Percentiles rank a stretch among this genome's conserved stretches.
Evolutionary conservation across 2,888 invertebrate genomes (phyloP).

Genomic region (Lasioglossum malachurum): DNA sequence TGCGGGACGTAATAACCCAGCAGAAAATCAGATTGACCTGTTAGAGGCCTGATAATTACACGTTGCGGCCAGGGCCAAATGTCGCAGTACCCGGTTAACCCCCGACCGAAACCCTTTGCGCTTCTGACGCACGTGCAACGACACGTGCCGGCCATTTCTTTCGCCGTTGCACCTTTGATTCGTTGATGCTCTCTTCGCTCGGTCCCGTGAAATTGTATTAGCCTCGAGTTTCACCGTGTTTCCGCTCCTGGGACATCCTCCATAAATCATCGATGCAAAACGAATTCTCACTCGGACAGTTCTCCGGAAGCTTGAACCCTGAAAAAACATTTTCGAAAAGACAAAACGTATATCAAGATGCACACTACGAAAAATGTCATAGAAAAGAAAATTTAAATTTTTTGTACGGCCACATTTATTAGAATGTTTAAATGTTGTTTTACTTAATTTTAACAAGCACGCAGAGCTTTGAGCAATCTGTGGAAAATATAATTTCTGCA

Average conservation of each 20-base stretch:
- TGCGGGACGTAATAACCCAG: constrained; percentile 45
- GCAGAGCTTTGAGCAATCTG: no score
- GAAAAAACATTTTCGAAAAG: neutral
- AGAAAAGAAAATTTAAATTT: no score
- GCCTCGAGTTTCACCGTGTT: neutral
- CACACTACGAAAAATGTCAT: no score
- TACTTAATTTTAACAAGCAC: no score
- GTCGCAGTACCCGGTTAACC: constrained; percentile 80
- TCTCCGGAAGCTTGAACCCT: no score
- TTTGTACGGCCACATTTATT: no score
- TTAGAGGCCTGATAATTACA: constrained; percentile 75
- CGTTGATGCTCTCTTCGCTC: constrained; percentile 46
- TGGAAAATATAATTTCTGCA: neutral
- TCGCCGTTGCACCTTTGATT: constrained; percentile 63
- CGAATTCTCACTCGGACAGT: neutral
- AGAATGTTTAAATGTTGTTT: no score
- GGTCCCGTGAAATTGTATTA: neutral
- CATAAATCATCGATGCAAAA: neutral
- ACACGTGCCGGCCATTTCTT: constrained; percentile 77
- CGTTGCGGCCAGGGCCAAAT: constrained; percentile 78
- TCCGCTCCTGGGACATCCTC: neutral
- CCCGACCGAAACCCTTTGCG: constrained; percentile 66
- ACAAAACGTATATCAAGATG: neutral
- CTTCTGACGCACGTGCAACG: constrained; percentile 74
- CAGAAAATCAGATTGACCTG: constrained; percentile 70